Base-by-base conservation (phyloP, 2,797 vertebrate species). In the Florisuga fusca region DNA sequence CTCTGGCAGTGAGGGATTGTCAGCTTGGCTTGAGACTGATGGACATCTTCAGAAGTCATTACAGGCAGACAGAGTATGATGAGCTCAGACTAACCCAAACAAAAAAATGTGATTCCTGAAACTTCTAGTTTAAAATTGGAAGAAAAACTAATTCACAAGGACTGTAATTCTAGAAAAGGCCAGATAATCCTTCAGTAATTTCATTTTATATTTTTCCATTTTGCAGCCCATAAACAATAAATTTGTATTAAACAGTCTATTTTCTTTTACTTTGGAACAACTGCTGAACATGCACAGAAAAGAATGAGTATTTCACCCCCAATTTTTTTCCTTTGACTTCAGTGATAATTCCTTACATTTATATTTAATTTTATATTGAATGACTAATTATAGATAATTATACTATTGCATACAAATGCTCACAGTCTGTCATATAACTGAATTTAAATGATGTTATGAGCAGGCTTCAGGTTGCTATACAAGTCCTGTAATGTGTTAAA, bases 401-500 rank as follows among this genome's bases (percentile, higher is more conserved):
- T 21, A 48, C 9, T 69, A 31, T 12, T 34, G 5, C 7, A 61
- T 48, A n/a, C 8, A 81, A 59, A 33, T 45, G 17, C 22, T 84
- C 41, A 41, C 10, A 57, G 16, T 36, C 26, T 59, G 61, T 59
- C 62, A 62, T 20, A 45, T 13, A 89, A 27, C n/a, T 17, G 25
- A 20, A 22, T 41, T 93, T 64, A n/a, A 80, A 67, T 21, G 31
- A 18, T 2, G 2, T 31, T 12, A 48, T 1, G 2, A 80, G 12
- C 33, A 66, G 64, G 10, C 38, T 85, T 79, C 63, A 61, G 16
- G 6, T n/a, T n/a, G n/a, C n/a, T n/a, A n/a, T 26, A 66, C 19
- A 21, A 83, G 50, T 9, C 38, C 31, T 12, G 5, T 2, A 36
- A 53, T 0, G 0, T 74, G 2, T 25, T 73, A 31, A 76, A 87